Evolutionary conservation across 2,113 vertebrate species (phyloP).

Genomic region (Cettia cetti): DNA sequence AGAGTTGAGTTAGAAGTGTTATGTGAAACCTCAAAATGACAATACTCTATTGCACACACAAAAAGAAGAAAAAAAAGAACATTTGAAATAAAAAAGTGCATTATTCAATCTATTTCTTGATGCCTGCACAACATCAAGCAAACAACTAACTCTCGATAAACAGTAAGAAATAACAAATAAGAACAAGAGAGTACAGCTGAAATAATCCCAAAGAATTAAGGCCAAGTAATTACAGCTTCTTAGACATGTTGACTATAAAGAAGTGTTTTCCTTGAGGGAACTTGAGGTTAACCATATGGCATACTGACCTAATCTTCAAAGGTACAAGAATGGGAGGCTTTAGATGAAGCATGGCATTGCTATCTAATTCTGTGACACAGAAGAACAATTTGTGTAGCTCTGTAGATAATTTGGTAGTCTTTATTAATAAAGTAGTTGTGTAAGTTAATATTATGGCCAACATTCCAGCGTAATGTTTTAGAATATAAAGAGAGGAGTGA

Average conservation of each 20-base stretch:
- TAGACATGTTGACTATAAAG: slow-evolving; percentile 4
- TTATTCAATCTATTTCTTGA: not conserved
- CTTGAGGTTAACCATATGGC: slow-evolving; percentile 49
- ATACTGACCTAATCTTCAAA: slow-evolving; percentile 50
- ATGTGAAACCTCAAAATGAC: not conserved
- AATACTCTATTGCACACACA: not conserved
- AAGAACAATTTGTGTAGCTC: not conserved
- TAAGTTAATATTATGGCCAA: not conserved
- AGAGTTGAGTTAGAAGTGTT: not conserved
- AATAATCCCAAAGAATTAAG: slow-evolving; percentile 30
- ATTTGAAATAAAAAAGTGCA: not conserved
- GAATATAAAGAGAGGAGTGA: not conserved
- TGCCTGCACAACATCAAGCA: slow-evolving; percentile 26
- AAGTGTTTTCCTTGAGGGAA: slow-evolving; percentile 27
- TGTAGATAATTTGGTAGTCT: not conserved
- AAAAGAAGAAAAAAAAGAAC: not conserved
- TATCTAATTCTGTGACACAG: not conserved
- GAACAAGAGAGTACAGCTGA: not conserved
- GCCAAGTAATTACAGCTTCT: slow-evolving; percentile 27
- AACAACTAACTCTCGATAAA: slow-evolving; percentile 1
- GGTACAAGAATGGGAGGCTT: not conserved
- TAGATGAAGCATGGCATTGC: not conserved
- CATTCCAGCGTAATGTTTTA: not conserved
- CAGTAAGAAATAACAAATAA: not conserved
- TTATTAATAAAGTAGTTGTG: not conserved